These are phyloP conservation scores for Caenorhabditis uteleia DNA, from an alignment of 2,888 invertebrate genomes.

Conservation along the genomic window DNA sequence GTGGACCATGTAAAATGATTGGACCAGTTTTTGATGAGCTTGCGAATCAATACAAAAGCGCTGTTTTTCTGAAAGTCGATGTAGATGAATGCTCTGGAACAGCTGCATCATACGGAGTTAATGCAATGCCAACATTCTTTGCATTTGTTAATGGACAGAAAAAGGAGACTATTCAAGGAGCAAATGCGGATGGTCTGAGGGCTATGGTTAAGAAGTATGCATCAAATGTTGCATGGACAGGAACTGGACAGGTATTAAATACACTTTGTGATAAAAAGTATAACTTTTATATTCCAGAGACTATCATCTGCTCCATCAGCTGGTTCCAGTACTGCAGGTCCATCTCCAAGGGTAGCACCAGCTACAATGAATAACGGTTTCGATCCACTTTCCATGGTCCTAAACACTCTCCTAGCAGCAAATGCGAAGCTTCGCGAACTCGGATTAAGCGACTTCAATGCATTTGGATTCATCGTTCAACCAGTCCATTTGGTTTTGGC, in stretches of 20 bases:
- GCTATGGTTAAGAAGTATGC: slow-evolving; percentile 24
- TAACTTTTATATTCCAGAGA: slow-evolving; percentile 5
- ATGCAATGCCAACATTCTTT: slow-evolving; percentile 97
- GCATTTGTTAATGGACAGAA: slow-evolving; percentile 80
- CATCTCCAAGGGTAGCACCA: neutral
- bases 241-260: slow-evolving; percentile 20
- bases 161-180: slow-evolving; percentile 28
- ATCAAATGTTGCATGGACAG: slow-evolving; percentile 14
- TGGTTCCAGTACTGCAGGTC: neutral
- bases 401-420: too few relatives aligned
- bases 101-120: slow-evolving; percentile 85
- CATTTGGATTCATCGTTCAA: slow-evolving; percentile 32
- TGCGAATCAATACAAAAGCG: slow-evolving; percentile 84
- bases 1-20: slow-evolving; percentile 92
- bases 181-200: slow-evolving; percentile 21
- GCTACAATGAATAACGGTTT: slow-evolving; percentile 1
- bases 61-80: slow-evolving; percentile 85
- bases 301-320: slow-evolving; percentile 5
- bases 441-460: slow-evolving; percentile 22
- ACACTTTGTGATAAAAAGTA: neutral
- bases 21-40: slow-evolving; percentile 89
- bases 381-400: neutral
- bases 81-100: slow-evolving; percentile 77
- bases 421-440: slow-evolving; percentile 29
- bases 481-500: slow-evolving; percentile 36